These are phyloP conservation scores for Ispidina picta DNA, from an alignment of 2,797 vertebrate species.

Conservation along the genomic window DNA sequence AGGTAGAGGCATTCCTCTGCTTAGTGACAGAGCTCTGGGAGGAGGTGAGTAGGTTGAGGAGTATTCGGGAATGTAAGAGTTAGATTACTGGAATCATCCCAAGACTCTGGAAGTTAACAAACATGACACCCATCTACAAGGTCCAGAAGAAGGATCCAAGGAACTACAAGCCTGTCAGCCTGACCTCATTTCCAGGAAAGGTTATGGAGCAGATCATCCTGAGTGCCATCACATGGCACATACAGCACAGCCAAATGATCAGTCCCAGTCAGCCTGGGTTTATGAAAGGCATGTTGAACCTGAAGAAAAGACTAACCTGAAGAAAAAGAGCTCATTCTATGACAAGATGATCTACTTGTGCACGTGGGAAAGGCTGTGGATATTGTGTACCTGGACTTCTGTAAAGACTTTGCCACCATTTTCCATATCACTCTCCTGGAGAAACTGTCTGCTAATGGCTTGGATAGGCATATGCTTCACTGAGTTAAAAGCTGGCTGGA, in stretches of 20 bases:
- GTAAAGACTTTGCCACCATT: not conserved
- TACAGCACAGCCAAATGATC: not conserved
- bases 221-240: not conserved
- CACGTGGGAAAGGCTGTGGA: not conserved
- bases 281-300: not conserved
- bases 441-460: not conserved
- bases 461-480: not conserved
- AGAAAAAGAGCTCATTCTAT: not conserved
- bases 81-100: not conserved
- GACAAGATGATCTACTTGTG: not conserved
- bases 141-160: not conserved
- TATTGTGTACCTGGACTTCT: not conserved
- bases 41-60: not conserved
- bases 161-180: not conserved
- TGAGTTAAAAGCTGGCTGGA: not conserved
- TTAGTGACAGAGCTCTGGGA: not conserved
- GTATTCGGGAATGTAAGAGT: not conserved
- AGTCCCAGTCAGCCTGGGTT: not conserved
- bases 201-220: not conserved
- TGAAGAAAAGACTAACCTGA: not conserved
- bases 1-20: not conserved
- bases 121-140: not conserved
- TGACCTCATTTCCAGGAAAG: not conserved
- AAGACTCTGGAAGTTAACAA: not conserved
- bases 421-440: not conserved